Evolutionary conservation across 2,113 vertebrate genomes (phyloP).

Genomic region (Alouatta palliata): DNA sequence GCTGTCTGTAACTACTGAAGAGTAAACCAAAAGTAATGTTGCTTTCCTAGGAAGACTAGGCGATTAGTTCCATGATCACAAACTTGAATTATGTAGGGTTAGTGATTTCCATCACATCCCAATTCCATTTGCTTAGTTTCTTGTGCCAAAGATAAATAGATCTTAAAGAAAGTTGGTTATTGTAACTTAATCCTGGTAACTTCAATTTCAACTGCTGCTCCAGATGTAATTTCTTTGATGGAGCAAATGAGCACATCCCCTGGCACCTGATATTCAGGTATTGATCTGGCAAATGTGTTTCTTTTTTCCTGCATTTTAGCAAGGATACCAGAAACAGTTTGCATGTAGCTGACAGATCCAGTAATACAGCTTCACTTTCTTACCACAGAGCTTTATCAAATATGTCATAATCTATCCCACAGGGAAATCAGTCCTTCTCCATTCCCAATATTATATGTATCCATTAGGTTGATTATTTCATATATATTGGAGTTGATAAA

Average conservation of each 20-base stretch:
- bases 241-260: background rate
- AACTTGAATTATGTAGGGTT: background rate
- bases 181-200: background rate
- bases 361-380: background rate
- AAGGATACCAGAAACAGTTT: background rate
- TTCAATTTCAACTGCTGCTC: slow-evolving; percentile 18
- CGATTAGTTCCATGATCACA: background rate
- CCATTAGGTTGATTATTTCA: background rate
- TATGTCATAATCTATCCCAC: background rate
- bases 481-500: background rate
- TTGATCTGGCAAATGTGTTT: background rate
- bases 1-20: background rate
- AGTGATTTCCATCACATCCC: background rate
- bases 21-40: background rate
- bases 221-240: slow-evolving; percentile 17
- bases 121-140: background rate
- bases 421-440: background rate
- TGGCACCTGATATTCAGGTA: background rate
- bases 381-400: background rate
- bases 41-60: background rate
- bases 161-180: background rate
- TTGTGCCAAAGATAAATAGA: background rate
- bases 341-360: background rate
- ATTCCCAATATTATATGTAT: background rate
- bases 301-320: background rate